A percentile compares a stretch with the other conserved stretches of the same genome.
phyloP scores from a whole-genome alignment of 2,797 vertebrate genomes.

The Falco columbarius region DNA sequence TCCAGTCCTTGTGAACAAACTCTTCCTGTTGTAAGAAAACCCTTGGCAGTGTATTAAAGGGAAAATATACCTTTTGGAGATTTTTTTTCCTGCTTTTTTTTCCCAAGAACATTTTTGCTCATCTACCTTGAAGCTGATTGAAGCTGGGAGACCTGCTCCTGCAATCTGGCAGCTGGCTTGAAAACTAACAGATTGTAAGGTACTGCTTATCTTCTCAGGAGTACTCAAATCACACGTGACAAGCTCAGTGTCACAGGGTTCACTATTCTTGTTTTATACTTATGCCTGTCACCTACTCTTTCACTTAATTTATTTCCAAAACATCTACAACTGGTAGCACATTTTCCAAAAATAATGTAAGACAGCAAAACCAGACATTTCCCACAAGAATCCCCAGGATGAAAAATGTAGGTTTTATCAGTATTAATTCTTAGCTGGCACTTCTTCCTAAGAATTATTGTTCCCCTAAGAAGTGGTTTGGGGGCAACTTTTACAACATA shows the following conservation, averaged over 20 bases:
- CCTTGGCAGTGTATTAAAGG: slow-evolving; percentile 27
- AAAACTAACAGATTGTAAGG: not conserved
- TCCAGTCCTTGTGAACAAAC: not conserved
- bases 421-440: not conserved
- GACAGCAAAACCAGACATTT: not conserved
- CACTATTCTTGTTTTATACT: not conserved
- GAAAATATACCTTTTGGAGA: slow-evolving; percentile 8
- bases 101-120: not conserved
- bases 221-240: not conserved
- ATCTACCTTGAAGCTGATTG: not conserved
- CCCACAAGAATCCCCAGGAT: not conserved
- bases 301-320: not conserved
- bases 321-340: not conserved
- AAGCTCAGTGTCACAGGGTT: not conserved
- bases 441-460: not conserved
- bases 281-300: not conserved
- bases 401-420: not conserved
- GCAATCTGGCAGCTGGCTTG: not conserved
- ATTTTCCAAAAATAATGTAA: not conserved
- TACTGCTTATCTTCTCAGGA: not conserved
- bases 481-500: not conserved
- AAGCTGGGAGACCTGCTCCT: not conserved
- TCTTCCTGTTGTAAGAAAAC: slow-evolving; percentile 16
- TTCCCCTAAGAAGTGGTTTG: not conserved
- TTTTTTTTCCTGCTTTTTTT: not conserved